phyloP scores from a whole-genome alignment of 2,113 vertebrate species.

The Megatriorchis doriae region DNA sequence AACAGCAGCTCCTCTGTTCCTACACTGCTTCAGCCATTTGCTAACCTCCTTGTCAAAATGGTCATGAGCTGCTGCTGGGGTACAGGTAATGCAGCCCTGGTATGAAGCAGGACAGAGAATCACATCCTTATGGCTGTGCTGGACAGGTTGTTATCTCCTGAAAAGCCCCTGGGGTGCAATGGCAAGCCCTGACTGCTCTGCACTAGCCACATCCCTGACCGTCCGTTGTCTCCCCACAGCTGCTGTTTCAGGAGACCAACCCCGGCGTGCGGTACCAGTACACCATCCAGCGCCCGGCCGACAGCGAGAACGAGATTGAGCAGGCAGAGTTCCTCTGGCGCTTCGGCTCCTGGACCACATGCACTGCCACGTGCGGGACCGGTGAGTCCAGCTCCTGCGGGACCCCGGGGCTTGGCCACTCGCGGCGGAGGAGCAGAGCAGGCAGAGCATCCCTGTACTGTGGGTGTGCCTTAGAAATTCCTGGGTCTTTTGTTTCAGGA shows the following conservation, averaged over 20 bases:
- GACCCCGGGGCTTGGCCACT: rapidly evolving
- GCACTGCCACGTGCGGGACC: conserved; percentile 87
- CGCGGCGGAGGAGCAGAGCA: rapidly evolving
- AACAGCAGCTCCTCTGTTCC: background rate
- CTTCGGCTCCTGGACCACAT: conserved; percentile 85
- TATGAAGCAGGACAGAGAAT: background rate
- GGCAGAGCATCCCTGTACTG: rapidly evolving
- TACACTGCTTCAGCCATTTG: background rate
- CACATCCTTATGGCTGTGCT: rapidly evolving
- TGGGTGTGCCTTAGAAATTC: background rate
- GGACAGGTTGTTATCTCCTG: background rate
- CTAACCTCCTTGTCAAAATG: rapidly evolving
- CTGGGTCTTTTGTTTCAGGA: background rate
- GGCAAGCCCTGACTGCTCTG: rapidly evolving
- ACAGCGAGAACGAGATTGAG: conserved; percentile 8
- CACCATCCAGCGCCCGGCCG: conserved; percentile 78
- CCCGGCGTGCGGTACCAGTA: conserved; percentile 91
- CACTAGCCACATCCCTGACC: background rate
- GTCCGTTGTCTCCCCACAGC: conserved; percentile 45
- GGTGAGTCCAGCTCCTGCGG: conserved; percentile 50
- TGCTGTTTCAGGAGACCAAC: conserved; percentile 93
- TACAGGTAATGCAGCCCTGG: background rate
- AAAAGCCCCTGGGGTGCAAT: background rate
- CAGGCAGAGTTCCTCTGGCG: conserved; percentile 83
- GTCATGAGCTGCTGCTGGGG: background rate